Evolutionary conservation across 2,797 vertebrate species (phyloP).

Genomic region (Benthosema pterotum): DNA sequence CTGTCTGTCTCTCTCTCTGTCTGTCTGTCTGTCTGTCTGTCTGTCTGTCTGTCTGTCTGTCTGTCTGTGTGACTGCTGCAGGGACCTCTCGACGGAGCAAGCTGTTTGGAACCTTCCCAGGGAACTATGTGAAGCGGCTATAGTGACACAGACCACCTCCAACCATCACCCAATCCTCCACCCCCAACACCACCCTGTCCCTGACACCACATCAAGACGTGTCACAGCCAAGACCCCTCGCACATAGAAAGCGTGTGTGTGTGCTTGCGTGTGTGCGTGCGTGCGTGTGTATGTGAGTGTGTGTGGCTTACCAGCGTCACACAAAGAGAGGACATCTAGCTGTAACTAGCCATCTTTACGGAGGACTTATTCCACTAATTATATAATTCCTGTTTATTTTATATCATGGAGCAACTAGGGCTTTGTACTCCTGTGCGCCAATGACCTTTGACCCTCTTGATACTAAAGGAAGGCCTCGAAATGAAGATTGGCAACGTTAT

Average conservation of each 20-base stretch:
- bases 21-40: constrained; percentile 44
- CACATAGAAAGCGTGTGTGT: constrained; percentile 36
- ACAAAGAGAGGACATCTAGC: constrained; percentile 71
- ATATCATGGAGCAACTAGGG: constrained; percentile 51
- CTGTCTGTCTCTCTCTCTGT: constrained; percentile 5
- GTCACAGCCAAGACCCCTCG: constrained; percentile 31
- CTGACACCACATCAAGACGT: constrained; percentile 28
- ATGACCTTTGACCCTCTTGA: constrained; percentile 55
- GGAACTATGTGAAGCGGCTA: constrained; percentile 98
- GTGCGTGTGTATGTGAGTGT: background rate
- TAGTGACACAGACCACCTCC: constrained; percentile 81
- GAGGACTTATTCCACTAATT: constrained; percentile 54
- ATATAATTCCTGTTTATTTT: constrained; percentile 63
- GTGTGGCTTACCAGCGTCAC: constrained; percentile 56
- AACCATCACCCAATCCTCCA: constrained; percentile 18
- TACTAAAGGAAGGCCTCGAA: constrained; percentile 28
- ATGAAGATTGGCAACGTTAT: constrained; percentile 38
- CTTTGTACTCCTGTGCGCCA: constrained; percentile 47
- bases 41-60: constrained; percentile 40
- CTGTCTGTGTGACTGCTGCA: constrained; percentile 53
- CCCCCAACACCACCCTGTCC: constrained; percentile 57
- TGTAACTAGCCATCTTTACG: constrained; percentile 78
- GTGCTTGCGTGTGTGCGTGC: constrained; percentile 31
- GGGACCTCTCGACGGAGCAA: constrained; percentile 97
- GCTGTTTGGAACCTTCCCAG: constrained; percentile 98